Evolutionary conservation across 2,888 invertebrate species (phyloP).

Genomic region (Nasonia oneida): DNA sequence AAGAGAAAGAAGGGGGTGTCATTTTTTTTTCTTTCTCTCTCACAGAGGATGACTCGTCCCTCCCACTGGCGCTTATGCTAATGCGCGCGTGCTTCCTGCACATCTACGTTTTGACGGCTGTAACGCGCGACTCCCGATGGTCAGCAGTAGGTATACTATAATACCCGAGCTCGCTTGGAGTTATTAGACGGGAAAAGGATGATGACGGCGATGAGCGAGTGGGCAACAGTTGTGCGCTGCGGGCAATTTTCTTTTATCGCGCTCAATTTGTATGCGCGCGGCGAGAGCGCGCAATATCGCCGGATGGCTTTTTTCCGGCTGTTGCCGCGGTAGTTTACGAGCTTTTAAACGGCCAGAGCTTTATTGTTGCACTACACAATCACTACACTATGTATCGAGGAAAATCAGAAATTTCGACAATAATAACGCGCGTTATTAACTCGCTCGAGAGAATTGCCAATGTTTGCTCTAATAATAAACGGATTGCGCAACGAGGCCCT

Average conservation of each 20-base stretch:
- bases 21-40: neutral
- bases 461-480: constrained; percentile 34
- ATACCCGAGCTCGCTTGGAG: neutral
- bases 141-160: neutral
- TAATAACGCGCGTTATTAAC: neutral
- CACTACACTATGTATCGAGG: too few species aligned
- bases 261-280: constrained; percentile 42
- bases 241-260: constrained; percentile 59
- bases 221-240: neutral
- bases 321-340: neutral
- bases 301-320: constrained; percentile 21
- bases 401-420: too few species aligned
- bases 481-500: neutral
- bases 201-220: constrained; percentile 13
- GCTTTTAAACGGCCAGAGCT: too few species aligned
- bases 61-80: constrained; percentile 13
- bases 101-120: constrained; percentile 23
- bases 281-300: constrained; percentile 7
- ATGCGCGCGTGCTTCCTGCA: constrained; percentile 23
- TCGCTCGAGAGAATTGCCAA: neutral
- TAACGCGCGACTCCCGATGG: neutral
- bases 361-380: too few species aligned
- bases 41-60: constrained; percentile 2
- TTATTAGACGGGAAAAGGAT: constrained; percentile 30
- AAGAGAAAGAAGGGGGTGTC: neutral